These are phyloP conservation scores for Ovis canadensis DNA, from an alignment of 2,113 vertebrate genomes.

Conservation along the genomic window DNA sequence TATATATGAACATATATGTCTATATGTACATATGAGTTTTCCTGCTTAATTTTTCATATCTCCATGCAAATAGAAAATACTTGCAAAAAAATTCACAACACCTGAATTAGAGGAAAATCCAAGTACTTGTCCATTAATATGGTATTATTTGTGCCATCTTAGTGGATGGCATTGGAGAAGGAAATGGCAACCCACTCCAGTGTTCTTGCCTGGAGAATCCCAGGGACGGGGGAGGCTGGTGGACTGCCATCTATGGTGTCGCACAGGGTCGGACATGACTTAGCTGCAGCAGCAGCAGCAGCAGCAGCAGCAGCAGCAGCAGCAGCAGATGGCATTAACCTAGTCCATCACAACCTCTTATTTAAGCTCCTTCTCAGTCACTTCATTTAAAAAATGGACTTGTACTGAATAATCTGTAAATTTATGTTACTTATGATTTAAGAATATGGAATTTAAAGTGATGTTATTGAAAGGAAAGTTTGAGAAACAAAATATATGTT, in stretches of 20 bases:
- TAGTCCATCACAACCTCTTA: background rate
- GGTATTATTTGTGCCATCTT: background rate
- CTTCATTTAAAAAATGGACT: background rate
- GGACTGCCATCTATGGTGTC: no score
- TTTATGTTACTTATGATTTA: background rate
- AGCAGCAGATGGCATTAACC: background rate
- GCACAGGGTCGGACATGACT: rapidly evolving
- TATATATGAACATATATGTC: background rate
- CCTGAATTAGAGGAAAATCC: background rate
- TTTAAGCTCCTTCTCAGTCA: background rate
- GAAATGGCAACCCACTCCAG: no score
- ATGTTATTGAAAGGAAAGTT: background rate
- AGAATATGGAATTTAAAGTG: background rate
- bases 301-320: no score
- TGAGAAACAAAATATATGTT: background rate
- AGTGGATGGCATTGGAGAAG: no score
- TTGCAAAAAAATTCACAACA: background rate
- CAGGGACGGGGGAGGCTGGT: no score
- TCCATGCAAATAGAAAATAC: background rate
- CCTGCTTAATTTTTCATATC: background rate
- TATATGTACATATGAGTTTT: background rate
- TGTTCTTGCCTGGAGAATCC: no score
- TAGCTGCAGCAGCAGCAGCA: no score
- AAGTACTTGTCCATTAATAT: rapidly evolving
- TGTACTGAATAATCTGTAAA: background rate